Evolutionary conservation across 2,888 invertebrate species (phyloP), one percentile per base, ranked within the genome.

Genomic region (Epsilonema sp.): DNA sequence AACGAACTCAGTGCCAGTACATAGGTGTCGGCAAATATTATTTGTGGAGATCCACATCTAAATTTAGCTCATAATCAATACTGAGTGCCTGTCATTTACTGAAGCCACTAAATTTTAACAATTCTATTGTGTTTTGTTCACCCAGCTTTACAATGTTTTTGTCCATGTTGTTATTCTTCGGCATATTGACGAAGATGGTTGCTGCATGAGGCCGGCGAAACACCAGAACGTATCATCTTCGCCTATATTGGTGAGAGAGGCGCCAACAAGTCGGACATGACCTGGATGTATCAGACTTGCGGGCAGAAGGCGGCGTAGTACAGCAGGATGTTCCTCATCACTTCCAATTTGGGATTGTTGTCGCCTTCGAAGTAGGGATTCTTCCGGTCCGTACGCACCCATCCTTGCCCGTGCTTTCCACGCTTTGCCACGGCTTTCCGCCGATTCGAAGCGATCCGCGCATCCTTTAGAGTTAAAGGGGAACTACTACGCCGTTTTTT

Each of bases 111-210:
- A n/a, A n/a, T n/a, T n/a, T n/a, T n/a, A n/a, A n/a, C n/a, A n/a
- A n/a, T n/a, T n/a, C n/a, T n/a, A n/a, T n/a, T n/a, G n/a, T n/a
- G n/a, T n/a, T n/a, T n/a, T n/a, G n/a, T n/a, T n/a, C n/a, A n/a
- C n/a, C n/a, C n/a, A n/a, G 22, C 25, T 69, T 67, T 69, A 79
- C 78, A 60, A 92, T 71, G 62, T 87, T 87, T 58, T 79, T 78
- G 63, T 92, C 90, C 80, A 92, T 89, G 62, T 89, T 89, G 60
- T 79, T 78, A 65, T 87, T 87, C 2, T 84, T 86, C 1, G 90
- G 89, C 0, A 86, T 85, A 57, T 85, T 86, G 1, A 90, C 85
- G 62, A 90, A 90, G 55, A 87, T 82, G 1, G 87, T 85, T 46
- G 62, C 55, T 69, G 68, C 69, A 71, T 70, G 43, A 72, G 62